Evolutionary conservation across 2,888 invertebrate genomes (phyloP), one percentile per base, ranked within the genome.

Genomic region (Axea sp.): DNA sequence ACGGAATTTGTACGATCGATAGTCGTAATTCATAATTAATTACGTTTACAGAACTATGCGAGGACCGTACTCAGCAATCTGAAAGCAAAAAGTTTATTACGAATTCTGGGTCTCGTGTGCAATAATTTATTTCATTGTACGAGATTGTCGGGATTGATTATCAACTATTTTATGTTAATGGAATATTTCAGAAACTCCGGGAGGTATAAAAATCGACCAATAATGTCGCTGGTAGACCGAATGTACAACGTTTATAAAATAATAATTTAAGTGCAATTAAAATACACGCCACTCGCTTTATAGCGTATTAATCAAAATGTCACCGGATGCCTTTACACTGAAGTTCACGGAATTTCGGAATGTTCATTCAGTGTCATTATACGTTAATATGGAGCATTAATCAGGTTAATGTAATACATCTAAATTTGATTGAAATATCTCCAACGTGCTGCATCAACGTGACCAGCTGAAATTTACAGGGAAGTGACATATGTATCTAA

Each of bases 1-100:
- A 43, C 15, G 30, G 26, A 57, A 57, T 41, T 30, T 15, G 5
- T 1, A 8, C 30, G 14, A 41, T 39, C 55, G 39, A 41, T 57
- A 5, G 1, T 9, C 41, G 8, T 41, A 41, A 31, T 31, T 41
- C 41, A 41, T 57, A 59, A 45, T 39, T 59, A 35, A 45, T 45
- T 33, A 33, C 59, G 17, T 45, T 59, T 35, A 45, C 22, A 19
- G 26, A 59, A 59, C 33, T 59, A 45, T 59, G 45, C 45, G 15
- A 12, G 4, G 9, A 2, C 2, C 17, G 17, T 8, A 6, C 1
- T 7, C 6, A 7, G 26, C 17, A 28, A 28, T 28, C 1, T 2
- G 9, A 28, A 9, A 8, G 11, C 43, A 55, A 55, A 55, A 55
- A 41, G 22, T 55, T 41, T 15, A 59, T 45, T 17, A 35, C 15